Evolutionary conservation across 2,888 invertebrate species (phyloP), one percentile per base, ranked within the genome.

Genomic region (Alloscopus bannaensis): DNA sequence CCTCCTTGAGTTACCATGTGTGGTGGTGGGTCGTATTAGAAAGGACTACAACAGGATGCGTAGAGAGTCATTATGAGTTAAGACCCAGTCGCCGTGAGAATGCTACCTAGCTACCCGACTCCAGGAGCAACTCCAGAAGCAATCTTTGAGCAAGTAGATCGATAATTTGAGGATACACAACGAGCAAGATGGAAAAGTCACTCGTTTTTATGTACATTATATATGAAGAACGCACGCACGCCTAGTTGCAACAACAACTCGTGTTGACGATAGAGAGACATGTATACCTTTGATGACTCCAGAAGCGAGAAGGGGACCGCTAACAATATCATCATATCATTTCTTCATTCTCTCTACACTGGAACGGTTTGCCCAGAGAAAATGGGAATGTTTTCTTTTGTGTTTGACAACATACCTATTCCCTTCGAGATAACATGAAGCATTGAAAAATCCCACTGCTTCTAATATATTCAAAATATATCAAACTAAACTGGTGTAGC

Each of bases 91-190:
- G 13, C 36, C 8, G 36, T 36, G 36, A 13, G 36, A 47, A 0
- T 36, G 55, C 55, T 28, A 40, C 60, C 59, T 70, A 29, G 45
- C 28, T 59, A 70, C 31, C 16, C 18, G 16, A 18, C 31, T 3
- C 24, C 36, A 28, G 13, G 18, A 59, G 28, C 20, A 20, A 59
- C 59, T 8, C 57, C 3, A 47, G 20, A 18, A 47, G n/a, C 13
- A 47, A 70, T 70, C 69, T 47, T 59, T 70, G 71, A 62, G 24
- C 3, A 31, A n/a, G 31, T 13, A 57, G 57, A 57, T 57, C 28
- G 57, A 57, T 57, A 20, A 24, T 55, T 11, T 16, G 18, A 31
- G 57, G 31, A 18, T 11, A 13, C n/a, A 45, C 13, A 57, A 57
- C 57, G n/a, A 57, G 31, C 6, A 57, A 18, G 45, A 18, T 8